Percentiles rank a stretch among this genome's conserved stretches.
These are phyloP conservation scores for Chloebia gouldiae DNA, from an alignment of 2,113 vertebrate genomes.

Conservation along the genomic window DNA sequence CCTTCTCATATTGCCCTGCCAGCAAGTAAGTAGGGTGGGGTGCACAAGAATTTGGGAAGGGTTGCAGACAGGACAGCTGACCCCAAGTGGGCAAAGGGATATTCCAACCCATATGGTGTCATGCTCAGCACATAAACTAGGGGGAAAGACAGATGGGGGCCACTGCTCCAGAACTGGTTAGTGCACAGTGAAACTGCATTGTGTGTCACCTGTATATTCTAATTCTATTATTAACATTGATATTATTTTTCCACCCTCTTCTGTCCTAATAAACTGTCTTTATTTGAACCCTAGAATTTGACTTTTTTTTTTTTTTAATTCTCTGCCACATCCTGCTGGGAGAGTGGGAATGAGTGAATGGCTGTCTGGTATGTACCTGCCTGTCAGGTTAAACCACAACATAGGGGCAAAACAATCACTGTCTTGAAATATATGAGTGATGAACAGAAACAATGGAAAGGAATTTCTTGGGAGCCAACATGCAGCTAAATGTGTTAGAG, in stretches of 20 bases:
- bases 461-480: not conserved
- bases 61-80: not conserved
- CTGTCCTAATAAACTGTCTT: not conserved
- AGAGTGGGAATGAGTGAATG: not conserved
- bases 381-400: not conserved
- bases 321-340: not conserved
- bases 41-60: not conserved
- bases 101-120: not conserved
- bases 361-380: not conserved
- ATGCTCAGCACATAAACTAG: not conserved
- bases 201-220: not conserved
- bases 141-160: not conserved
- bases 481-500: not conserved
- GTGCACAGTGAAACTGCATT: fast-evolving
- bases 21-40: not conserved
- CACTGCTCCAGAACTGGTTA: not conserved
- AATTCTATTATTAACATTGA: not conserved
- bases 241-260: not conserved
- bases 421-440: not conserved
- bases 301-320: not conserved
- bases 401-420: not conserved
- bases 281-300: not conserved
- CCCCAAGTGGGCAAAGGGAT: not conserved
- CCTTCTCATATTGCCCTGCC: not conserved
- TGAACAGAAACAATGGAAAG: not conserved